phyloP scores from a whole-genome alignment of 1,140 invertebrate species.

The Lerema accius region DNA sequence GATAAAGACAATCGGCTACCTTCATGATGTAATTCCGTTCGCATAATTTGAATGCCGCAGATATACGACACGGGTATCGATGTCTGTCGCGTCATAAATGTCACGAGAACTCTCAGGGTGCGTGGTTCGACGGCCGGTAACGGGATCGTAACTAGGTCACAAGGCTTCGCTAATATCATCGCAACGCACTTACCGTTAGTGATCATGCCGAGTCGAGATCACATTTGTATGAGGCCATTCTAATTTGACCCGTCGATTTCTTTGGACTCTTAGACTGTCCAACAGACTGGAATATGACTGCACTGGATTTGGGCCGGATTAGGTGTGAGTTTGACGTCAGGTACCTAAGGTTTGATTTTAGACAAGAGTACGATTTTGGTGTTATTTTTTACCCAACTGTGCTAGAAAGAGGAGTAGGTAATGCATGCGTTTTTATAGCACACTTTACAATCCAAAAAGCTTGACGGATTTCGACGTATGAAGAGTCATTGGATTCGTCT shows the following conservation, averaged over 20 bases:
- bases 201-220: conserved; percentile 42
- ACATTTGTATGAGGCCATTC: conserved; percentile 29
- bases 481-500: too few relatives aligned
- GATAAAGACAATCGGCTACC: not conserved
- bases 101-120: conserved; percentile 21
- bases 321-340: too few relatives aligned
- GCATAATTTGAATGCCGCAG: conserved; percentile 20
- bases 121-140: conserved; percentile 57
- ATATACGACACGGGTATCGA: conserved; percentile 25
- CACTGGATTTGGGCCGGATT: too few relatives aligned
- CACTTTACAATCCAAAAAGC: too few relatives aligned
- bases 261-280: too few relatives aligned
- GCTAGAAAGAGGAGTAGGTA: too few relatives aligned
- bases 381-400: too few relatives aligned
- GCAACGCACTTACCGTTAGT: conserved; percentile 51
- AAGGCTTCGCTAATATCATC: conserved; percentile 69
- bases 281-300: too few relatives aligned
- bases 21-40: conserved; percentile 1
- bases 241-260: conserved; percentile 1
- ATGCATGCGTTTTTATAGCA: too few relatives aligned
- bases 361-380: too few relatives aligned
- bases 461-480: too few relatives aligned
- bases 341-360: too few relatives aligned
- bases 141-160: conserved; percentile 57
- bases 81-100: conserved; percentile 24